These are phyloP conservation scores for Virgularia gustaviana DNA, from an alignment of 92 coral and sea anemone genomes.

Conservation along the genomic window DNA sequence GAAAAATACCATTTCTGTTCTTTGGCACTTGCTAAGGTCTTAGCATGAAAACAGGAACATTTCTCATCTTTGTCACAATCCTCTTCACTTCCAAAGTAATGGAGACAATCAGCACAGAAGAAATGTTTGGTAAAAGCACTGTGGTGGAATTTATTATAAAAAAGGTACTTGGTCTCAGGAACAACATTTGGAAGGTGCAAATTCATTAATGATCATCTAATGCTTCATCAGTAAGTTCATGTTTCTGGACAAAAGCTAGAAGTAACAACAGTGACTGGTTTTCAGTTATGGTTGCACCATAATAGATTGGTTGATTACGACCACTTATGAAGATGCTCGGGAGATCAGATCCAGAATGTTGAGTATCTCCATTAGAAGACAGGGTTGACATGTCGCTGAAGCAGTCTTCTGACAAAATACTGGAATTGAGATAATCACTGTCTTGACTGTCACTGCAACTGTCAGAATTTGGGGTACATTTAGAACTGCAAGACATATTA, in stretches of 20 bases:
- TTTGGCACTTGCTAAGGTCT: background rate
- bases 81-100: background rate
- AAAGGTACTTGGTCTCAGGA: background rate
- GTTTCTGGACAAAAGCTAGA: background rate
- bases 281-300: background rate
- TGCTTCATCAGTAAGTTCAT: background rate
- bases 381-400: background rate
- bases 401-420: background rate
- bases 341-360: background rate
- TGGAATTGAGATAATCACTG: background rate
- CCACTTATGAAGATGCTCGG: too few relatives aligned
- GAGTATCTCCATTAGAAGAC: background rate
- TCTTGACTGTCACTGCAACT: background rate
- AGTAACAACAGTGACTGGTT: conserved; percentile 6
- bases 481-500: conserved; percentile 1
- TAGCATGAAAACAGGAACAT: background rate
- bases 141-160: background rate
- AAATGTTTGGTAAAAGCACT: background rate
- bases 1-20: background rate
- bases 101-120: background rate
- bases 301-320: background rate
- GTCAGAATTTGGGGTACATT: background rate
- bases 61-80: background rate
- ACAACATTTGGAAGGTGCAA: background rate
- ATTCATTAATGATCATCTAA: background rate